Base-by-base conservation (phyloP, 2,888 invertebrate genomes). In the Adelognathus sp. region DNA sequence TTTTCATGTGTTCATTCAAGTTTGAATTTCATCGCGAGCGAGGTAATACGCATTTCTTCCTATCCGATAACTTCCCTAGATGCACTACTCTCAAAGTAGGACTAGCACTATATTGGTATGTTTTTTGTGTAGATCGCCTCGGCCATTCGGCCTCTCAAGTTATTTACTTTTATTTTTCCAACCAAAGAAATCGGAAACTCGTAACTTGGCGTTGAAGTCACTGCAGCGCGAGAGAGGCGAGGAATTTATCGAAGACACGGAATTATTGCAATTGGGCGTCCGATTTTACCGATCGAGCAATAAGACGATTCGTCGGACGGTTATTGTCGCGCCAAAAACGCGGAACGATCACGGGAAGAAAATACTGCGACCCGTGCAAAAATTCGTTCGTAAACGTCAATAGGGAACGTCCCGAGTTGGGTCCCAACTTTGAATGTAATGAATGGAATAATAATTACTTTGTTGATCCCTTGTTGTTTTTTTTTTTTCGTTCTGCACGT, bases 211-310 rank as follows among this genome's bases (percentile, higher is more conserved):
- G 21, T 21, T 36, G 24, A 18, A 21, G 24, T 46, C 24, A n/a
- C n/a, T n/a, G 46, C 36, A 29, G 11, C 39, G 50, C 44, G 66
- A 33, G 61, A 39, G 63, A 73, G 56, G 69, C 58, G 56, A 78
- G 69, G 56, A 64, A 64, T 69, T 69, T n/a, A 16, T 52, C 73
- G 41, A 78, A 69, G 73, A 63, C 33, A 64, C 39, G 77, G 73
- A 78, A 78, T 78, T 78, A 73, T 78, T 78, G 69, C 69, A 58
- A 64, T 69, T 27, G 67, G 46, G 72, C 29, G 33, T 50, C 36
- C 54, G 54, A 27, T 61, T 3, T 29, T 11, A 54, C 6, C 66
- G 56, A 56, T n/a, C 31, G 27, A 44, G 18, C 4, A 56, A 21
- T n/a, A 16, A 33, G 11, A 36, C 14, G 6, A 7, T 31, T 9